A percentile compares a stretch with the other conserved stretches of the same genome.
Evolutionary conservation across 2,113 vertebrate genomes (phyloP).

Genomic region (Podarcis cretensis): DNA sequence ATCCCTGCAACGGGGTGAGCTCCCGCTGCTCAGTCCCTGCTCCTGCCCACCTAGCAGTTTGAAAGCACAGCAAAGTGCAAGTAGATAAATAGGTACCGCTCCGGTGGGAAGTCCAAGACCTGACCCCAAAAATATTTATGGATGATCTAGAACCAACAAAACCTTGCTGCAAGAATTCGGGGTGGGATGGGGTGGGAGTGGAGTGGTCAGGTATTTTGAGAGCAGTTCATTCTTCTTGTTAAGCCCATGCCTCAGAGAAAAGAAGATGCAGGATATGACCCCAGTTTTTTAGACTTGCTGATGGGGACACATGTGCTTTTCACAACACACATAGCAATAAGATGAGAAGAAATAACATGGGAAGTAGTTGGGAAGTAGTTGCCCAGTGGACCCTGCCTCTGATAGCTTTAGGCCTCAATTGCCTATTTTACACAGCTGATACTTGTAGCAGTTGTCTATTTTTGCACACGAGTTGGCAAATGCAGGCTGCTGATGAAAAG

Average conservation of each 20-base stretch:
- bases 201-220: neutral
- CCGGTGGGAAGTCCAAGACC: neutral
- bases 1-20: too few species aligned
- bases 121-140: neutral
- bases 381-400: neutral
- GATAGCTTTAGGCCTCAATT: neutral
- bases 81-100: too few species aligned
- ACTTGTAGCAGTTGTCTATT: constrained; percentile 38
- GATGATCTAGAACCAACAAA: neutral
- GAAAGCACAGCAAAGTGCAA: too few species aligned
- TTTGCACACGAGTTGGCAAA: constrained; percentile 50
- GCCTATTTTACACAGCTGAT: constrained; percentile 19
- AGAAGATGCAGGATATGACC: neutral
- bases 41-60: too few species aligned
- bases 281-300: neutral
- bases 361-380: neutral
- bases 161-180: neutral
- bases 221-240: too few species aligned
- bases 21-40: too few species aligned
- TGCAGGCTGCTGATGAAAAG: constrained; percentile 38
- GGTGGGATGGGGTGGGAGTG: neutral
- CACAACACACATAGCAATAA: neutral
- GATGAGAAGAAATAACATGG: neutral
- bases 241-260: neutral
- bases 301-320: neutral